phyloP scores from a whole-genome alignment of 2,888 invertebrate genomes.

The Sphaerophoria taeniata region DNA sequence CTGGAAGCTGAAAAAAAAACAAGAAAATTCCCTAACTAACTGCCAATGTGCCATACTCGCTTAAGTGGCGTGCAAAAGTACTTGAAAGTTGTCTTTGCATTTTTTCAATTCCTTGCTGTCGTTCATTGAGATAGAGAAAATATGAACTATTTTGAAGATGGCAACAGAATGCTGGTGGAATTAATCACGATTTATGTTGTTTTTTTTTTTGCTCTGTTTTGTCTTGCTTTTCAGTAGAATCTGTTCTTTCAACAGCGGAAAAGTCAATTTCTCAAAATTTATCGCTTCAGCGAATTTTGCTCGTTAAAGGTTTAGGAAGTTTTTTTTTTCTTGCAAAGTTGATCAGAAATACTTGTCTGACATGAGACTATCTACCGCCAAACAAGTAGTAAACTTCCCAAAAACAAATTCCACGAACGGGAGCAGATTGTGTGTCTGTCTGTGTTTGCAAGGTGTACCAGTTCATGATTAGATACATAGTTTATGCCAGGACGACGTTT shows the following conservation, averaged over 20 bases:
- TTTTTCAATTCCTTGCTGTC: not conserved
- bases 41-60: constrained; percentile 36
- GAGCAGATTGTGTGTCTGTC: constrained; percentile 1
- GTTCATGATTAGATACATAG: no score
- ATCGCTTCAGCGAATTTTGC: constrained; percentile 55
- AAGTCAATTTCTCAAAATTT: constrained; percentile 72
- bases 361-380: constrained; percentile 26
- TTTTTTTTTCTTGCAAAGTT: not conserved
- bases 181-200: constrained; percentile 65
- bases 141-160: constrained; percentile 21
- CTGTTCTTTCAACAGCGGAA: constrained; percentile 44
- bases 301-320: constrained; percentile 32
- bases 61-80: constrained; percentile 59
- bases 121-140: constrained; percentile 5
- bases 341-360: constrained; percentile 48
- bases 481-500: no score
- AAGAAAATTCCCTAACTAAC: constrained; percentile 18
- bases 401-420: constrained; percentile 18
- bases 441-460: no score
- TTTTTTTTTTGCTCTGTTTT: not conserved
- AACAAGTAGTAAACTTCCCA: constrained; percentile 10
- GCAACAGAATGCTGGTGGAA: constrained; percentile 46
- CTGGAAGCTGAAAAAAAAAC: constrained; percentile 37
- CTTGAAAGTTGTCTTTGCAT: constrained; percentile 18
- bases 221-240: constrained; percentile 37